Base-by-base conservation (phyloP, 1,140 invertebrate genomes). In the Leptestheria dahalacensis region DNA sequence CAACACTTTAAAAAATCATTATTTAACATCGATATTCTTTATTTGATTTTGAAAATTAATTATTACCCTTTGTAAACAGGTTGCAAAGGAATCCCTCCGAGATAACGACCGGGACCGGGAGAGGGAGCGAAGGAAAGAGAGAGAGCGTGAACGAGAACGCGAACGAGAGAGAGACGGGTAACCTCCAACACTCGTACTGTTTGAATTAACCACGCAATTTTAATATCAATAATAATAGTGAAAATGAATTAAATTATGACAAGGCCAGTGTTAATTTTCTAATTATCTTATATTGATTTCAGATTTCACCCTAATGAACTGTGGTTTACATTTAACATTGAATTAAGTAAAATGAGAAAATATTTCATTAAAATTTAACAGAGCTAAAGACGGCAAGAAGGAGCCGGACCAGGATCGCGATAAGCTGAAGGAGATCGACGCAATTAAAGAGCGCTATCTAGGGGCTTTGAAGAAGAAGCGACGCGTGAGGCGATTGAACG, bases 371-470 rank as follows among this genome's bases (percentile, higher is more conserved):
- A 41, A 41, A 9, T 41, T 72, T 52, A 68, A 70, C 33, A 67
- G 63, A 61, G 72, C 70, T 60, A 70, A 64, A 71, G 71, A 61
- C 61, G 65, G 48, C 46, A 59, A 48, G 46, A 67, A 64, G 54
- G 63, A 57, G 68, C 71, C 25, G 33, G 61, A 64, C 67, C 70
- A 60, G 62, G 69, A 71, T 33, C 92, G 92, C 69, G 89, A 93
- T 66, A 92, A 91, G 68, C 88, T 92, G 71, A 84, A 88, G 62
- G 91, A 94, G 74, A 78, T 86, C 47, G 90, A 94, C 73, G 91
- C 91, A 0, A 94, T 95, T 50, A 88, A 90, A 64, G 94, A 97
- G 70, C 78, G 94, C 9, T 99, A 97, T 72, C 77, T 99, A n/a
- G 91, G 92, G 9, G 80, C 94, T 18, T 75, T 92, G 0, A 97